These are phyloP conservation scores for Fabriciana adippe DNA, from an alignment of 2,888 invertebrate species.

Conservation along the genomic window DNA sequence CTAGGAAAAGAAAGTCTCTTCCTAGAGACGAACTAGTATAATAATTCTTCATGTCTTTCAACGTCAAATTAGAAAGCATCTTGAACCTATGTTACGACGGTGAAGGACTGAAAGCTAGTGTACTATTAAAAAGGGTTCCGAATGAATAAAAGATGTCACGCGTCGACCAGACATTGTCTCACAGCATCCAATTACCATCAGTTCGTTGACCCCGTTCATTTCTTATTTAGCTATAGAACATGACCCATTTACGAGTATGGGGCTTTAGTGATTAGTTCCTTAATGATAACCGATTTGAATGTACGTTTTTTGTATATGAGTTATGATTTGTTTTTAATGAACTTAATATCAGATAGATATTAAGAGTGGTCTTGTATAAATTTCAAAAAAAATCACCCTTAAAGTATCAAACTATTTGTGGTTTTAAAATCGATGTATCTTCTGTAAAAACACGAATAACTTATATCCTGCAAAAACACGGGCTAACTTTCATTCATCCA, in stretches of 20 bases:
- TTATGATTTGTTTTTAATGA: too few species aligned
- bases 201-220: conserved; percentile 30
- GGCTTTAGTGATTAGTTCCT: not conserved
- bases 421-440: too few species aligned
- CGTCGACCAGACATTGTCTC: conserved; percentile 28
- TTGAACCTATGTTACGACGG: not conserved
- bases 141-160: conserved; percentile 40
- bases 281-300: too few species aligned
- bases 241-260: conserved; percentile 8
- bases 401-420: too few species aligned
- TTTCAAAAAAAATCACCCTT: too few species aligned
- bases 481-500: too few species aligned
- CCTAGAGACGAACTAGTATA: not conserved
- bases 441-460: too few species aligned
- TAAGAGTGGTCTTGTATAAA: too few species aligned
- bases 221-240: conserved; percentile 18
- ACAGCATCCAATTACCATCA: conserved; percentile 30
- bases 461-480: too few species aligned
- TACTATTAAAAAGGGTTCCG: conserved; percentile 25
- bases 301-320: too few species aligned
- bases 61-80: not conserved
- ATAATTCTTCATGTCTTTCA: not conserved
- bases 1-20: too few species aligned
- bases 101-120: conserved; percentile 6
- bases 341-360: too few species aligned